A percentile compares a stretch with the other conserved stretches of the same genome.
Evolutionary conservation across 2,113 vertebrate species (phyloP).

Genomic region (Onychostruthus taczanowskii): DNA sequence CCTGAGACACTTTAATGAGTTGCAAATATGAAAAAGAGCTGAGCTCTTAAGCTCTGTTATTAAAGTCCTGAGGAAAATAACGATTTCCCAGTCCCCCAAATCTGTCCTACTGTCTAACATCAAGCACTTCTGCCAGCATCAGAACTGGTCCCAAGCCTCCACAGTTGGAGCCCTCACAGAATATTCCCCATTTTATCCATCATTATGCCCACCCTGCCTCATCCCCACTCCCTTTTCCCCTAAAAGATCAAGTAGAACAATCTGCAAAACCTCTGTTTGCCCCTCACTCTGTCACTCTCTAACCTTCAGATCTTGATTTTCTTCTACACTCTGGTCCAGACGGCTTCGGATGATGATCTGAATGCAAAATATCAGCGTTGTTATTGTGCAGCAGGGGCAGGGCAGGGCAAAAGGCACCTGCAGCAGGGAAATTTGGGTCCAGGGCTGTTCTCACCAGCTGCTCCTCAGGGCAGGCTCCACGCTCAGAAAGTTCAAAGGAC

Average conservation of each 20-base stretch:
- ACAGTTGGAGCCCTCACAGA: not conserved
- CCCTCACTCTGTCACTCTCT: not conserved
- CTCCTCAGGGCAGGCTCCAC: constrained; percentile 82
- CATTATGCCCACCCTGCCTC: not conserved
- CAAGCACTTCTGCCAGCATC: not conserved
- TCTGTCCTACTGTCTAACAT: not conserved
- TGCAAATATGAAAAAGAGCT: not conserved
- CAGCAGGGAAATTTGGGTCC: not conserved
- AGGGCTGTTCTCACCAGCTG: constrained; percentile 82
- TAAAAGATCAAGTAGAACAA: not conserved
- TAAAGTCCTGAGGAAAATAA: not conserved
- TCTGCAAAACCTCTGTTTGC: not conserved
- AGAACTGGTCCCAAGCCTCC: not conserved
- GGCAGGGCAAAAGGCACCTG: not conserved
- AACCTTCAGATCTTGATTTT: constrained; percentile 93
- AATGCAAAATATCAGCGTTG: not conserved
- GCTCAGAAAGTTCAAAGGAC: constrained; percentile 79
- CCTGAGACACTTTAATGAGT: not conserved
- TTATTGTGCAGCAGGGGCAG: not conserved
- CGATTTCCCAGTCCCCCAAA: not conserved
- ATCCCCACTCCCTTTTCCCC: accelerated
- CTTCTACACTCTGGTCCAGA: constrained; percentile 94
- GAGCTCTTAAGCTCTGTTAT: not conserved
- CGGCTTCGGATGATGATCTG: constrained; percentile 90
- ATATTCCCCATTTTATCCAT: not conserved